Percentiles rank a stretch among this genome's conserved stretches.
Conservation (phyloP, 2,113 vertebrate genomes). For the Pomatostomus ruficeps region DNA sequence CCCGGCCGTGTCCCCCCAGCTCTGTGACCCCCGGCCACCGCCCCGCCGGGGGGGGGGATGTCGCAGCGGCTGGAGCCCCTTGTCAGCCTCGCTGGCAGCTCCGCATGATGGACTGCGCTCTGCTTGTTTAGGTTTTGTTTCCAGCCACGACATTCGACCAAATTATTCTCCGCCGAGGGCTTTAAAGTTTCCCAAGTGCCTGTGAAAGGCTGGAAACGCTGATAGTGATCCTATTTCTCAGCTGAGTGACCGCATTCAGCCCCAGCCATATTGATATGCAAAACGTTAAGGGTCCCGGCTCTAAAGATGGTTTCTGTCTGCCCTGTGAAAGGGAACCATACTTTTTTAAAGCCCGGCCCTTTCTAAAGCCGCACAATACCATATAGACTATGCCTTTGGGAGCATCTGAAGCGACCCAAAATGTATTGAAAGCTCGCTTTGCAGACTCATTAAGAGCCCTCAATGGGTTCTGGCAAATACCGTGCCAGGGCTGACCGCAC, state of each 20-base stretch:
- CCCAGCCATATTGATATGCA: slow-evolving; percentile 82
- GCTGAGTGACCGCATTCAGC: slow-evolving; percentile 83
- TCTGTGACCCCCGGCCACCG: background rate
- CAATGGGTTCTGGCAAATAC: slow-evolving; percentile 67
- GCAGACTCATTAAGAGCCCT: slow-evolving; percentile 67
- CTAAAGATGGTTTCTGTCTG: slow-evolving; percentile 74
- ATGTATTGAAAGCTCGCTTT: slow-evolving; percentile 66
- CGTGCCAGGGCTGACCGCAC: slow-evolving; percentile 56
- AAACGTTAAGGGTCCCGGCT: slow-evolving; percentile 67
- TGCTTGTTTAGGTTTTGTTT: slow-evolving; percentile 70
- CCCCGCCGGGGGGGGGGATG: background rate
- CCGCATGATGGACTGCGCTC: slow-evolving; percentile 63
- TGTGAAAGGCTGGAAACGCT: slow-evolving; percentile 75
- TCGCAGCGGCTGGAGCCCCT: slow-evolving; percentile 32
- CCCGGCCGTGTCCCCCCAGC: background rate
- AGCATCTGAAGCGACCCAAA: slow-evolving; percentile 69
- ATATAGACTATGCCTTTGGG: slow-evolving; percentile 70
- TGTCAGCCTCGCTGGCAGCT: slow-evolving; percentile 44
- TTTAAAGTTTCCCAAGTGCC: slow-evolving; percentile 75
- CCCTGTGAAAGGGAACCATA: slow-evolving; percentile 64
- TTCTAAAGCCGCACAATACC: slow-evolving; percentile 69
- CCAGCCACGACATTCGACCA: slow-evolving; percentile 67
- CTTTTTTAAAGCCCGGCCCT: slow-evolving; percentile 64
- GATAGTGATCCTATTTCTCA: slow-evolving; percentile 84
- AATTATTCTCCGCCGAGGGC: slow-evolving; percentile 71